These are phyloP conservation scores for Xiphydria camelus DNA, from an alignment of 2,888 invertebrate species.

Conservation along the genomic window DNA sequence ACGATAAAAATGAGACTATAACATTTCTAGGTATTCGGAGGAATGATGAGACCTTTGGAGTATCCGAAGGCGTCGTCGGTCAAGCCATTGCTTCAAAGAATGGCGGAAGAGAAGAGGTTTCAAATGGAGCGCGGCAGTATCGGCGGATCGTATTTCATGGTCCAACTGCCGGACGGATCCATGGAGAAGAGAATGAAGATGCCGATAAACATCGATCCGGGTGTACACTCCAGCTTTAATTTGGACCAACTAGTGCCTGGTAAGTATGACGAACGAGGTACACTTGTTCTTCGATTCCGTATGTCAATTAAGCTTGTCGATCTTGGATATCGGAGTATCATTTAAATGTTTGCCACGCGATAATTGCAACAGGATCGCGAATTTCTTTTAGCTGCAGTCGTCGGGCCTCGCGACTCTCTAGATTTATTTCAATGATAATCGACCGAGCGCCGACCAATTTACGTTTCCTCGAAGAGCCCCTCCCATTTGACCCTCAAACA, in stretches of 20 bases:
- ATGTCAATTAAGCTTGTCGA: too few species aligned
- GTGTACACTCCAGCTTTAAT: slow-evolving; percentile 90
- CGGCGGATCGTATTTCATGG: slow-evolving; percentile 83
- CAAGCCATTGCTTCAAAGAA: slow-evolving; percentile 84
- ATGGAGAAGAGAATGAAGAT: slow-evolving; percentile 89
- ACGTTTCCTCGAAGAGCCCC: too few species aligned
- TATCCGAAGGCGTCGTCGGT: slow-evolving; percentile 74
- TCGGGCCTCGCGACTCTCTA: too few species aligned
- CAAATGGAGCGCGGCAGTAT: slow-evolving; percentile 91
- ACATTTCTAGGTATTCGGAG: slow-evolving; percentile 68
- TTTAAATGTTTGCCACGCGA: not conserved
- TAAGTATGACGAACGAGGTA: too few species aligned
- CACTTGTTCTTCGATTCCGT: too few species aligned
- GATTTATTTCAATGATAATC: too few species aligned
- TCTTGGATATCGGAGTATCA: too few species aligned
- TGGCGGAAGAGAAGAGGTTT: slow-evolving; percentile 90
- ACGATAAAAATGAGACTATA: not conserved
- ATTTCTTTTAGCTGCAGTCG: too few species aligned
- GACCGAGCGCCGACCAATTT: too few species aligned
- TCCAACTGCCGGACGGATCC: slow-evolving; percentile 87
- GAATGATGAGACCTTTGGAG: slow-evolving; percentile 78
- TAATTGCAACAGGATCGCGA: not conserved
- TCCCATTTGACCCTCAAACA: too few species aligned
- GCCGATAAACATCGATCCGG: slow-evolving; percentile 90
- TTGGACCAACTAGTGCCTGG: slow-evolving; percentile 78